Evolutionary conservation across 2,113 vertebrate genomes (phyloP), one percentile per base, ranked within the genome.

Genomic region (Ranitomeya variabilis): DNA sequence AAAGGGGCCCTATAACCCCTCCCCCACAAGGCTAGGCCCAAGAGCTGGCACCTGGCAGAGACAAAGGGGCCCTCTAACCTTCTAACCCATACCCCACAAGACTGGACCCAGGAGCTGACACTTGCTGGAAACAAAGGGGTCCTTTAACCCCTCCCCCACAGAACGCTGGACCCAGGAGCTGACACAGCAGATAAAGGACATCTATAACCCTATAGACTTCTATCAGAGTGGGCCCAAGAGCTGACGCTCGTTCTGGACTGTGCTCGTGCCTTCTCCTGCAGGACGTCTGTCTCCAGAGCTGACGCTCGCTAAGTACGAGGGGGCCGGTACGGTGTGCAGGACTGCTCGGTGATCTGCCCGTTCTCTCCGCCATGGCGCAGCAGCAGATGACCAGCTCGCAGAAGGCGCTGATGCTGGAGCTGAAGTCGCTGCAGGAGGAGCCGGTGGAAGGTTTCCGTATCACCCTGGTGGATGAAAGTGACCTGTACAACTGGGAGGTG

Each of bases 401-500:
- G 94, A 99, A 99, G 92, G 97, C 98, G 91, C 93, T 98, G 92
- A 97, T 99, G 98, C 95, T 99, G 91, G 97, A 99, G 95, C 94
- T 97, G 87, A 98, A 99, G 93, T 97, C 97, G 80, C 94, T 98
- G 89, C 97, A 97, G 94, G 96, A 98, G 93, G 97, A 98, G 90
- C 97, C 97, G 1, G 97, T 99, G 51, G 98, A 99, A 87, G 97
- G 97, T 67, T 99, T 98, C 94, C 96, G 97, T 91, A 97, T 98
- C 94, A 97, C 97, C 45, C 94, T 98, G 92, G 97, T 98, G 89
- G 97, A 97, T 80, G 98, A 98, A 93, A 96, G 97, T 59, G 96
- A 98, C 94, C 96, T 99, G 84, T 98, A 97, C 94, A 97, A 98
- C 94, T 98, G 97, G 97, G 97, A 99, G 92, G 97, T 97, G 92